Evolutionary conservation across 2,888 invertebrate genomes (phyloP).

Genomic region (Macrophya annulata): DNA sequence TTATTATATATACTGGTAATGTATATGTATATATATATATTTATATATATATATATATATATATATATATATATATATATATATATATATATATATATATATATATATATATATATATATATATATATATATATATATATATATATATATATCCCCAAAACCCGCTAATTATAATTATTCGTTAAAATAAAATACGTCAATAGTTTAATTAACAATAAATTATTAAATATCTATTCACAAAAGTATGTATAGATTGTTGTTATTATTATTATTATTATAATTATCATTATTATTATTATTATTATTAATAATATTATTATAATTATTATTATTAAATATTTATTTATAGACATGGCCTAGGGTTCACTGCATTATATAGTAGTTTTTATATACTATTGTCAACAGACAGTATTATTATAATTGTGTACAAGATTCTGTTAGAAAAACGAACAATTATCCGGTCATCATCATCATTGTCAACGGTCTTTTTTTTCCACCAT

Average conservation of each 20-base stretch:
- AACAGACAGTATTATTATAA: constrained; percentile 62
- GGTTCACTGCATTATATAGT: constrained; percentile 61
- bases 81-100: not conserved
- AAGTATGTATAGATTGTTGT: constrained; percentile 73
- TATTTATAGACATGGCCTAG: constrained; percentile 64
- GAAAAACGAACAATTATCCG: constrained; percentile 14
- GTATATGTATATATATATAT: no score
- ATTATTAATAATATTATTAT: not conserved
- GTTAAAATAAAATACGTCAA: constrained; percentile 65
- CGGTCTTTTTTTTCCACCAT: not conserved
- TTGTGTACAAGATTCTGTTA: constrained; percentile 30
- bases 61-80: not conserved
- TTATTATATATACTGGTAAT: not conserved
- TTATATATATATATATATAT: not conserved
- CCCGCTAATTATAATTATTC: constrained; percentile 65
- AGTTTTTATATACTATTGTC: constrained; percentile 51
- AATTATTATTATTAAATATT: constrained; percentile 54
- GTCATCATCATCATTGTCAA: not conserved
- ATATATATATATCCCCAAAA: no score
- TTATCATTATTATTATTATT: constrained; percentile 28
- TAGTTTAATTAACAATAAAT: constrained; percentile 77
- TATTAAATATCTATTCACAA: constrained; percentile 79
- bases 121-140: constrained; percentile 61
- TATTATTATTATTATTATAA: constrained; percentile 57
- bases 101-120: not conserved